These are phyloP conservation scores for Drosophila leonis DNA, from an alignment of 2,888 invertebrate genomes.

Conservation along the genomic window DNA sequence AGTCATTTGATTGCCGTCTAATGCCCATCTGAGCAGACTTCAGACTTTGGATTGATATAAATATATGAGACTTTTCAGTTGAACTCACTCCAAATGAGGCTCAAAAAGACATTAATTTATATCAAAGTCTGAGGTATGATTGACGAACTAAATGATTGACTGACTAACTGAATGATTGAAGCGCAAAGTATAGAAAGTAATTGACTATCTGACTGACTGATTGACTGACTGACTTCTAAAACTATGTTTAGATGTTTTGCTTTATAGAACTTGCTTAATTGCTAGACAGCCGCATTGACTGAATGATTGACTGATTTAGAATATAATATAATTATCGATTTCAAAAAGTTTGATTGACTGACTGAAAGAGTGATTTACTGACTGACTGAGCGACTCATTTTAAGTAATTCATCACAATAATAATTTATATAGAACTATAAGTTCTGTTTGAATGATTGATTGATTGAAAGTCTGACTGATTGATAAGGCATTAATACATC, in stretches of 20 bases:
- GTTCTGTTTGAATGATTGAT: too few relatives aligned
- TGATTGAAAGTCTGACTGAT: background rate
- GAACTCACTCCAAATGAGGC: background rate
- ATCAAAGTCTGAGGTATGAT: background rate
- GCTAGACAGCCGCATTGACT: too few relatives aligned
- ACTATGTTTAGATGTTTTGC: too few relatives aligned
- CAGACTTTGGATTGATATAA: constrained; percentile 6
- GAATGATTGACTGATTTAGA: too few relatives aligned
- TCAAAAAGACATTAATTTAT: background rate
- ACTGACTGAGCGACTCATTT: too few relatives aligned
- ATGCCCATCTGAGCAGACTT: constrained; percentile 24
- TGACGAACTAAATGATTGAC: background rate
- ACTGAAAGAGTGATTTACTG: background rate
- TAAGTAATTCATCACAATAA: too few relatives aligned
- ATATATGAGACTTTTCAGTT: background rate
- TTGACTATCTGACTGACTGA: background rate
- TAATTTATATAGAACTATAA: too few relatives aligned
- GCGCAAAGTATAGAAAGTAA: accelerated
- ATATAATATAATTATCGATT: too few relatives aligned
- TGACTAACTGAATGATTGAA: background rate
- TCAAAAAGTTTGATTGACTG: too few relatives aligned
- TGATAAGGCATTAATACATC: too few relatives aligned
- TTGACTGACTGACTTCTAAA: too few relatives aligned
- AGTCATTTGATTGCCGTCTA: constrained; percentile 40
- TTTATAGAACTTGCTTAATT: too few relatives aligned